These are phyloP conservation scores for Recurvirostra avosetta DNA, from an alignment of 2,113 vertebrate species.

Conservation along the genomic window DNA sequence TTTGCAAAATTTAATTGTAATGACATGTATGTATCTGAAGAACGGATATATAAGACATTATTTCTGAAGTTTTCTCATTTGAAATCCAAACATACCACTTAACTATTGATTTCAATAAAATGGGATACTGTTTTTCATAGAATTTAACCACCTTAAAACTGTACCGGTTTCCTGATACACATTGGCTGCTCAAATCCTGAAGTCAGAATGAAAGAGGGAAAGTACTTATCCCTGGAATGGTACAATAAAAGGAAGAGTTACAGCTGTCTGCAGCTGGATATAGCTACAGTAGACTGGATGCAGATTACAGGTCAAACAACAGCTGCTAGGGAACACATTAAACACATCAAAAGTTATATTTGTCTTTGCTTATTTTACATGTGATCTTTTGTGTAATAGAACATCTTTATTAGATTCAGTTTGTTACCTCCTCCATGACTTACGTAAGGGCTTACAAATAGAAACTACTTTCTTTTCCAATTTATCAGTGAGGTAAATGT, in stretches of 20 bases:
- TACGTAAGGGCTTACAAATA: neutral
- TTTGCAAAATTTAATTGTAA: neutral
- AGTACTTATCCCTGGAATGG: neutral
- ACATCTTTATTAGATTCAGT: neutral
- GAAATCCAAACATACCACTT: neutral
- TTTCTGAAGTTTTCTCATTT: neutral
- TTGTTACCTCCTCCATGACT: neutral
- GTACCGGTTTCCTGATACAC: neutral
- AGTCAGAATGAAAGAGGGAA: neutral
- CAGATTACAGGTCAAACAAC: neutral
- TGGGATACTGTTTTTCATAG: neutral
- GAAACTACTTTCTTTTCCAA: neutral
- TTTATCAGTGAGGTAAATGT: neutral
- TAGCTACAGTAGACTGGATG: neutral
- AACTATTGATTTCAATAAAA: neutral
- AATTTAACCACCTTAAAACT: neutral
- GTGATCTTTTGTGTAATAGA: neutral
- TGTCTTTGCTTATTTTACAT: neutral
- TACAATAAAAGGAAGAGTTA: neutral
- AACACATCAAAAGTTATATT: neutral
- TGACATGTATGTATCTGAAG: neutral
- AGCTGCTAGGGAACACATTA: neutral
- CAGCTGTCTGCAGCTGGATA: slow-evolving; percentile 7
- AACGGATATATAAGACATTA: neutral
- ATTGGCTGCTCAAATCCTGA: neutral